These are phyloP conservation scores for Epistrophella euchroma DNA, from an alignment of 2,888 invertebrate genomes.

Conservation along the genomic window DNA sequence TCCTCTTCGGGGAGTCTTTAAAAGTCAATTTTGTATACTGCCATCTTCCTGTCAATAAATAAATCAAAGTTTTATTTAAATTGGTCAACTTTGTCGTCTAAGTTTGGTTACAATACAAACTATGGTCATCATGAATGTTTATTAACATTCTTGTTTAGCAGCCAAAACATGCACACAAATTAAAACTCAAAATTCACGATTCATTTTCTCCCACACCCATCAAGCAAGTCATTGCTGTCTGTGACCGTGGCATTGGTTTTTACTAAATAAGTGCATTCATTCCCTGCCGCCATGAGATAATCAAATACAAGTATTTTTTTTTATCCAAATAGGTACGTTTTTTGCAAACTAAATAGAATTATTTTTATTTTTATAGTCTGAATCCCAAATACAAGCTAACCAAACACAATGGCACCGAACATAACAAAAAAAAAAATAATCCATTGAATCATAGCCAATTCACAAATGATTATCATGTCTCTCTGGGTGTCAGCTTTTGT, in stretches of 20 bases:
- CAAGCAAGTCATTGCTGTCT: conserved; percentile 13
- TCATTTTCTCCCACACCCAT: conserved; percentile 38
- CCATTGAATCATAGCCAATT: conserved; percentile 64
- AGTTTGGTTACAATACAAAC: background rate
- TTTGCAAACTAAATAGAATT: conserved; percentile 60
- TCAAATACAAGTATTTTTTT: background rate
- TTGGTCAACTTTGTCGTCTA: background rate
- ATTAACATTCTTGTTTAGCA: conserved; percentile 26
- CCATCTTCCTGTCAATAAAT: background rate
- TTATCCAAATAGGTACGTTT: conserved; percentile 36
- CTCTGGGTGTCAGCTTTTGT: conserved; percentile 62
- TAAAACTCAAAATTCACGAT: conserved; percentile 3
- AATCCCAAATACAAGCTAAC: background rate
- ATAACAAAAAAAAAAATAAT: conserved; percentile 8
- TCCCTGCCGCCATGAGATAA: conserved; percentile 11
- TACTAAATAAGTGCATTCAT: conserved; percentile 19
- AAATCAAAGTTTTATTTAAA: background rate
- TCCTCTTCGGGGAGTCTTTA: too few species aligned
- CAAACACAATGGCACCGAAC: conserved; percentile 30
- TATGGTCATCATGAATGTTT: background rate
- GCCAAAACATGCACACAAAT: conserved; percentile 12
- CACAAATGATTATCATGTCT: conserved; percentile 55
- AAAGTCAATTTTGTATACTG: background rate
- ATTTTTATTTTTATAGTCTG: conserved; percentile 2
- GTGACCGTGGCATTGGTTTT: conserved; percentile 70